phyloP scores from a whole-genome alignment of 2,888 invertebrate genomes.

The Serrognathus titanus region DNA sequence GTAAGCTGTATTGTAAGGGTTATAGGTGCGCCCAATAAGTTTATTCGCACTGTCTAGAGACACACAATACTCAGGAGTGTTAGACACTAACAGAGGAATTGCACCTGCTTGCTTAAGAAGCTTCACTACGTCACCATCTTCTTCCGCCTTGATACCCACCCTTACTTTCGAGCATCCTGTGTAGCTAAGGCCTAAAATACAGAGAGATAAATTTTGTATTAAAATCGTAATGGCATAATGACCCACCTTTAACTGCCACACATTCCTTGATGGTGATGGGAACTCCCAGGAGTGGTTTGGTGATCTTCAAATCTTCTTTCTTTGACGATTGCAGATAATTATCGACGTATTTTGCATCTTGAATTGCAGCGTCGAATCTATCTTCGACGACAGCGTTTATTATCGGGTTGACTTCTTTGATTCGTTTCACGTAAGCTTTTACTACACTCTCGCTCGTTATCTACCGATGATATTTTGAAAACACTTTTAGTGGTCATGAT shows the following conservation, averaged over 20 bases:
- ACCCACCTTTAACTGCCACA: slow-evolving; percentile 67
- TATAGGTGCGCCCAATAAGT: slow-evolving; percentile 72
- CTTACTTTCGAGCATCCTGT: slow-evolving; percentile 39
- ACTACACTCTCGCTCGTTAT: slow-evolving; percentile 47
- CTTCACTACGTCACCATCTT: slow-evolving; percentile 67
- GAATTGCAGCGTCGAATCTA: slow-evolving; percentile 69
- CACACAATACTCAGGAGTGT: slow-evolving; percentile 84
- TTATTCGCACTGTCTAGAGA: slow-evolving; percentile 83
- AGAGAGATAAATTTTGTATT: background rate
- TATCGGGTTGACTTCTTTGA: slow-evolving; percentile 72
- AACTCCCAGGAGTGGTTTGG: slow-evolving; percentile 76
- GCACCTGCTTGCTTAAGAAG: slow-evolving; percentile 68
- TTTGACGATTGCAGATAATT: slow-evolving; percentile 51
- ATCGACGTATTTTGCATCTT: slow-evolving; percentile 73
- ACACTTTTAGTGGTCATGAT: background rate
- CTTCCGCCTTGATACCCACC: slow-evolving; percentile 50
- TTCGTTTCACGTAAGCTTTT: slow-evolving; percentile 69
- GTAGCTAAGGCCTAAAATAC: slow-evolving; percentile 50
- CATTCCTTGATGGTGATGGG: slow-evolving; percentile 85
- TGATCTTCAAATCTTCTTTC: slow-evolving; percentile 56
- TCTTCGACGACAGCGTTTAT: slow-evolving; percentile 80
- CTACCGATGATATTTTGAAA: slow-evolving; percentile 1
- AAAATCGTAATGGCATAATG: slow-evolving; percentile 40
- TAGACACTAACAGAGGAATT: slow-evolving; percentile 77
- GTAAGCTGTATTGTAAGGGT: slow-evolving; percentile 75